Evolutionary conservation across 1,140 invertebrate genomes (phyloP), one percentile per base, ranked within the genome.

Genomic region (Conopomorpha cramerella): DNA sequence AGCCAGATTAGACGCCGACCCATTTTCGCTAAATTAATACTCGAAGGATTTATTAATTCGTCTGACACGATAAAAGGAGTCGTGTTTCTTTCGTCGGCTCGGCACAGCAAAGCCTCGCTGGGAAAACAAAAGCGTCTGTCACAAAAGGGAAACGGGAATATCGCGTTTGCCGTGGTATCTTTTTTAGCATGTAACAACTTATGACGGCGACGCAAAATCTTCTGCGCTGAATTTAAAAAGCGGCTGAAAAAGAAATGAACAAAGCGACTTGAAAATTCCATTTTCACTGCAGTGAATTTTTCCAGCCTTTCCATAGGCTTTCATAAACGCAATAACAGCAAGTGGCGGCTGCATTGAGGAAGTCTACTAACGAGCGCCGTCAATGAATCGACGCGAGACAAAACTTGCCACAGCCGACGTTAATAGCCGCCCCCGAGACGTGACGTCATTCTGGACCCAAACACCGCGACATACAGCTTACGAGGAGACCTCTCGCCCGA

Each of bases 261-360:
- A 68, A 66, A 72, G 62, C 64, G 52, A 59, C 49, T 60, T 58
- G 64, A 76, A 64, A 76, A 72, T 68, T 52, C 62, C 64, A 72
- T 76, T 74, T 72, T 68, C 63, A 65, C 60, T n/a, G n/a, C n/a
- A n/a, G n/a, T n/a, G n/a, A n/a, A n/a, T n/a, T n/a, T n/a, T n/a
- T n/a, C n/a, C n/a, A n/a, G n/a, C n/a, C n/a, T n/a, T 76, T 76
- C 68, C 63, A 72, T 25, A 17, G 50, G 65, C 66, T 54, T 76
- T 72, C 71, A 76, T 76, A 72, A 76, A 72, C 64, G 66, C 65
- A 72, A 72, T 76, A 76, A 76, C 71, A 65, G 72, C 65, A 39
- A 72, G 63, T 67, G 57, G 65, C 71, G 60, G 62, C 62, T 59
- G 62, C 57, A 76, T 76, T 72, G 59, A 76, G 34, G 45, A 62